Evolutionary conservation across 2,797 vertebrate species (phyloP).

Genomic region (Dromococcyx pavoninus): DNA sequence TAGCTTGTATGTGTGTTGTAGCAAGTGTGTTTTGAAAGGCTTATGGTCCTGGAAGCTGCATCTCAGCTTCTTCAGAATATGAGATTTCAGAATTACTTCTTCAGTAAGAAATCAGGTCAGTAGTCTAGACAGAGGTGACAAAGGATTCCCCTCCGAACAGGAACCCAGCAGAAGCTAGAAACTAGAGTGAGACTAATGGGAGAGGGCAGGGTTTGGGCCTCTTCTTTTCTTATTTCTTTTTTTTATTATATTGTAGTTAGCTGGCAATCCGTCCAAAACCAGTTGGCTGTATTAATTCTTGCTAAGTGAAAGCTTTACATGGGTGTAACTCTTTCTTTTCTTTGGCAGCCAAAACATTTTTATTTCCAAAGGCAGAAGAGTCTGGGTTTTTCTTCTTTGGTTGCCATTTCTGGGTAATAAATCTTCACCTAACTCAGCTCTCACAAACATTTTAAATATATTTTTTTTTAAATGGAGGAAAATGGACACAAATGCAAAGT

Average conservation of each 20-base stretch:
- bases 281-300: conserved; percentile 53
- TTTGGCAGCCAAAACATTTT: conserved; percentile 59
- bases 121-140: conserved; percentile 49
- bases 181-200: background rate
- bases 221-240: background rate
- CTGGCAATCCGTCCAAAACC: conserved; percentile 11
- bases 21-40: background rate
- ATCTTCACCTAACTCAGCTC: background rate
- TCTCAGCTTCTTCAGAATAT: background rate
- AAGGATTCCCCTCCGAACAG: conserved; percentile 29
- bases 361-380: conserved; percentile 58
- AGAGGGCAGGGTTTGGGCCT: conserved; percentile 15
- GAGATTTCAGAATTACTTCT: background rate
- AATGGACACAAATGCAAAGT: background rate
- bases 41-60: background rate
- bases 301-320: conserved; percentile 54
- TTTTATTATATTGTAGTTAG: background rate
- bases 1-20: background rate
- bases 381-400: background rate
- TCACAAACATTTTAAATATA: background rate
- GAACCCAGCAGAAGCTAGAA: conserved; percentile 2
- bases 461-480: too few species aligned
- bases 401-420: conserved; percentile 25
- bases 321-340: conserved; percentile 63
- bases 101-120: conserved; percentile 33